phyloP scores from a whole-genome alignment of 2,888 invertebrate species.

The Lamellibrachia columna region DNA sequence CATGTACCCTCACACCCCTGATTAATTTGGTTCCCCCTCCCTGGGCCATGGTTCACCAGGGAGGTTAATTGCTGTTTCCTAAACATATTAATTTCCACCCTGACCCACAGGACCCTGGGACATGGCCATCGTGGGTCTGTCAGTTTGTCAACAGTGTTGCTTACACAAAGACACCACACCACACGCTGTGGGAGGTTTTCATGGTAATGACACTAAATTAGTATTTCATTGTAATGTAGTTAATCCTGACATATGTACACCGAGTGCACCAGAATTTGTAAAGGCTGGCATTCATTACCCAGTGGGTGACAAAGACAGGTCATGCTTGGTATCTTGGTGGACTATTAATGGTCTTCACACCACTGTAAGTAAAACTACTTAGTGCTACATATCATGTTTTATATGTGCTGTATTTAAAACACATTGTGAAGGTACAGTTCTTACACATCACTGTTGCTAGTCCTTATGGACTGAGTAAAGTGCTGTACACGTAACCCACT shows the following conservation, averaged over 20 bases:
- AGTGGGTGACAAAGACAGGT: not conserved
- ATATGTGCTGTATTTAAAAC: not conserved
- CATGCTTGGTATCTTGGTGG: not conserved
- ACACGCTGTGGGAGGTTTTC: not conserved
- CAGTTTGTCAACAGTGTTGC: not conserved
- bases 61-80: conserved; percentile 3
- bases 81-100: not conserved
- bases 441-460: not conserved
- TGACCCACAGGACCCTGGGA: not conserved
- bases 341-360: not conserved
- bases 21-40: not conserved
- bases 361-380: not conserved
- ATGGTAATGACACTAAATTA: not conserved
- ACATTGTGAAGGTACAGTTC: not conserved
- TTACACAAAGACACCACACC: not conserved
- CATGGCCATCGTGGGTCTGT: not conserved
- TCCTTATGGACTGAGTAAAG: not conserved
- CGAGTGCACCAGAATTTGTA: not conserved
- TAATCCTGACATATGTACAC: not conserved
- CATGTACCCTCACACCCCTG: not conserved
- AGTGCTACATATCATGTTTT: not conserved
- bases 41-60: not conserved
- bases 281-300: not conserved
- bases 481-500: not conserved
- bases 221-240: not conserved